phyloP scores from a whole-genome alignment of 2,113 vertebrate species.

The Semicossyphus pulcher region DNA sequence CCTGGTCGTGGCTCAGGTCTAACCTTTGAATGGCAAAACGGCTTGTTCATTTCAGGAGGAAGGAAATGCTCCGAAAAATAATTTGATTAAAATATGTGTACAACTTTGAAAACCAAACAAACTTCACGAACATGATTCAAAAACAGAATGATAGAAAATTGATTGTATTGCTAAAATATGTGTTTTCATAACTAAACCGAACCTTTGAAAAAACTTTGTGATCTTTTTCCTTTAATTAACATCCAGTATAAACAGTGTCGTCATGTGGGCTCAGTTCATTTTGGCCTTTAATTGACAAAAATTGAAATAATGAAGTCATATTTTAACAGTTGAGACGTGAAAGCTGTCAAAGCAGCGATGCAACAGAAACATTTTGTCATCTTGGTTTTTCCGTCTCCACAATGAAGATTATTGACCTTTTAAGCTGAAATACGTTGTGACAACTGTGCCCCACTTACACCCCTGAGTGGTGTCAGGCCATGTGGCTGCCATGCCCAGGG shows the following conservation, averaged over 20 bases:
- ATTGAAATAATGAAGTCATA: conserved; percentile 27
- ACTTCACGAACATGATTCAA: too few relatives aligned
- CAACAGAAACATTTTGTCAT: conserved; percentile 24
- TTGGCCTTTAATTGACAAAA: conserved; percentile 29
- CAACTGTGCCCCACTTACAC: background rate
- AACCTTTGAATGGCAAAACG: too few relatives aligned
- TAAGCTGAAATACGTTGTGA: conserved; percentile 41
- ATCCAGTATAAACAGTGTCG: background rate
- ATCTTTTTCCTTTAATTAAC: too few relatives aligned
- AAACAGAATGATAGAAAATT: too few relatives aligned
- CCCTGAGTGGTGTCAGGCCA: background rate
- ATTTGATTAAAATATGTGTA: too few relatives aligned
- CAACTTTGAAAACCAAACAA: too few relatives aligned
- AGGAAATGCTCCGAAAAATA: too few relatives aligned
- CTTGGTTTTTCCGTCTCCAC: conserved; percentile 17
- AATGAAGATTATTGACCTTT: conserved; percentile 55
- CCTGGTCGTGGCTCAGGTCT: too few relatives aligned
- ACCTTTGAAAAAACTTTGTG: too few relatives aligned
- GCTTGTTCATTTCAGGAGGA: too few relatives aligned
- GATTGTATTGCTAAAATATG: too few relatives aligned
- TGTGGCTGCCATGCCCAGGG: background rate
- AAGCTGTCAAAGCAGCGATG: conserved; percentile 5
- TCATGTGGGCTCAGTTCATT: background rate
- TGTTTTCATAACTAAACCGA: too few relatives aligned
- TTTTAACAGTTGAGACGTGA: conserved; percentile 3